Evolutionary conservation across 2,888 invertebrate genomes (phyloP).

Genomic region (Melinaea menophilus): DNA sequence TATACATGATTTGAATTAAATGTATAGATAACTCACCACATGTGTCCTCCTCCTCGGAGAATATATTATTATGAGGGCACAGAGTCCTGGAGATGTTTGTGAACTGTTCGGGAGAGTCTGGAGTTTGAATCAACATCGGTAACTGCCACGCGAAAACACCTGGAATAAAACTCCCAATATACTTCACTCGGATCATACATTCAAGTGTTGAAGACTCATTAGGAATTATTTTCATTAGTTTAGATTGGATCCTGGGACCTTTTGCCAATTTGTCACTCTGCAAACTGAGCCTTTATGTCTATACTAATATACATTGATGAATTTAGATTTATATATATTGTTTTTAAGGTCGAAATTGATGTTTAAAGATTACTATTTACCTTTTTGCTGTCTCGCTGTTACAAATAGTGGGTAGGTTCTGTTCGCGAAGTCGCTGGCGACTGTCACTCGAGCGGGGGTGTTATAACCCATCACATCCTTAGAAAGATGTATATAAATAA

Average conservation of each 20-base stretch:
- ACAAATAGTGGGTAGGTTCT: constrained; percentile 82
- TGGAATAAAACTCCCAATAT: constrained; percentile 31
- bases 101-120: constrained; percentile 73
- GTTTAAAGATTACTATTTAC: constrained; percentile 37
- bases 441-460: constrained; percentile 68
- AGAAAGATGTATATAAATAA: constrained; percentile 9
- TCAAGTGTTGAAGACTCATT: too few species aligned
- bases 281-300: background rate
- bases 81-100: constrained; percentile 79
- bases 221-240: too few species aligned
- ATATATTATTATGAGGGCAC: constrained; percentile 77
- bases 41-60: constrained; percentile 56
- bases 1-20: background rate
- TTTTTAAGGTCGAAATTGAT: background rate
- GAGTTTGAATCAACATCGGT: constrained; percentile 80
- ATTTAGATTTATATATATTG: too few species aligned
- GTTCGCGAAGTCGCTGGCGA: constrained; percentile 72
- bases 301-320: too few species aligned
- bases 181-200: too few species aligned
- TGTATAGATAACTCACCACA: constrained; percentile 51
- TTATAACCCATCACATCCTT: constrained; percentile 52
- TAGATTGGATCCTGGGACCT: too few species aligned
- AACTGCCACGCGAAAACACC: constrained; percentile 89
- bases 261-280: background rate
- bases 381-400: constrained; percentile 84